Evolutionary conservation across 2,888 invertebrate species (phyloP).

Genomic region (Drosophila birchii): DNA sequence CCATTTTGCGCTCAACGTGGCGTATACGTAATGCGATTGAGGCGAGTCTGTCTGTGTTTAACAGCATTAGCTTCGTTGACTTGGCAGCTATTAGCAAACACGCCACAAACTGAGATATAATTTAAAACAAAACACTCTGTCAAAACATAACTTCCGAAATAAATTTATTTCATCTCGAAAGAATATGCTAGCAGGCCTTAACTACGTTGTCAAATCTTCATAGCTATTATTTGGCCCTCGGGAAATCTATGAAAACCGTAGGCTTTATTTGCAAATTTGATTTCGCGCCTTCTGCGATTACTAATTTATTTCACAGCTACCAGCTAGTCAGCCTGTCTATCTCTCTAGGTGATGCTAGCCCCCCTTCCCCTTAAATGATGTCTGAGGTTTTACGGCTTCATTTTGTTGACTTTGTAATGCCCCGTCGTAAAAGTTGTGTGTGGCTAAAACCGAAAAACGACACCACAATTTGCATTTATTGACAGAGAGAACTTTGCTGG

Average conservation of each 20-base stretch:
- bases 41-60: conserved; percentile 23
- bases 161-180: conserved; percentile 5
- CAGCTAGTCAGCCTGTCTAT: not conserved
- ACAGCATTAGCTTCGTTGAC: conserved; percentile 58
- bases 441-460: conserved; percentile 24
- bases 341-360: conserved; percentile 27
- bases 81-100: conserved; percentile 61
- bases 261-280: conserved; percentile 32
- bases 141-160: conserved; percentile 21
- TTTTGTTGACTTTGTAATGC: conserved; percentile 54
- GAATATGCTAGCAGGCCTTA: not conserved
- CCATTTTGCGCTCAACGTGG: conserved; percentile 68
- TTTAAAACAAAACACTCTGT: conserved; percentile 54
- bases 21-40: conserved; percentile 65
- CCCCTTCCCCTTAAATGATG: conserved; percentile 21
- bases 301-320: conserved; percentile 12
- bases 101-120: conserved; percentile 55
- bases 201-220: conserved; percentile 10
- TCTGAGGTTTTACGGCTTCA: conserved; percentile 53
- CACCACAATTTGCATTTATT: conserved; percentile 58
- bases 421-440: conserved; percentile 59
- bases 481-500: conserved; percentile 21
- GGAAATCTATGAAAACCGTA: conserved; percentile 10
- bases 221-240: conserved; percentile 7
- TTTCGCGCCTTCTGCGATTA: conserved; percentile 32